phyloP scores from a whole-genome alignment of 23 tunicate species.

The Trididemnum miniatum region DNA sequence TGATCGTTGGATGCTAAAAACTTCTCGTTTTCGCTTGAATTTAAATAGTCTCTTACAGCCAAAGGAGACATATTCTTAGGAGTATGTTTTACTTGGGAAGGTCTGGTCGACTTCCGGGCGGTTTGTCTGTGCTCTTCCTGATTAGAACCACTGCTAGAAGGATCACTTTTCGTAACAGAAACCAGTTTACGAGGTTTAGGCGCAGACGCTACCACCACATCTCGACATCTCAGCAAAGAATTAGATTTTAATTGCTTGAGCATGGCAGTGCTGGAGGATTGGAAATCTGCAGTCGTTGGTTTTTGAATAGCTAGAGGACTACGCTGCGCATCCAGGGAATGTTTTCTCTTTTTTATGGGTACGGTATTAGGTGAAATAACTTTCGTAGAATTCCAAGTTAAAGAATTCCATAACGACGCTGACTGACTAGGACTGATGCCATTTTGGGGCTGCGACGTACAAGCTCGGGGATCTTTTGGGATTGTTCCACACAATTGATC shows the following conservation, averaged over 20 bases:
- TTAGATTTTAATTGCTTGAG: neutral
- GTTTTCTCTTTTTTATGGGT: neutral
- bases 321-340: no score
- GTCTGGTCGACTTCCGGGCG: slow-evolving; percentile 10
- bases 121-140: neutral
- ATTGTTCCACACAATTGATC: no score
- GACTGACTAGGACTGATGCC: neutral
- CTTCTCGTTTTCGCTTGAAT: neutral
- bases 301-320: neutral
- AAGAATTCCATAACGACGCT: neutral
- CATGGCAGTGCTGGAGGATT: neutral
- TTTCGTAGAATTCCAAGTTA: neutral
- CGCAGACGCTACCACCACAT: no score
- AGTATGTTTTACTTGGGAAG: no score
- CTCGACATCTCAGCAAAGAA: no score
- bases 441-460: neutral
- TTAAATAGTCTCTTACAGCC: neutral
- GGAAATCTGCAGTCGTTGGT: neutral
- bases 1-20: no score
- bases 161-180: neutral
- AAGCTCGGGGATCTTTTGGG: neutral
- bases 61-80: neutral
- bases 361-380: neutral
- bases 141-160: neutral
- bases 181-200: neutral